Evolutionary conservation across 2,797 vertebrate species (phyloP), one percentile per base, ranked within the genome.

Genomic region (Cyclopterus lumpus): DNA sequence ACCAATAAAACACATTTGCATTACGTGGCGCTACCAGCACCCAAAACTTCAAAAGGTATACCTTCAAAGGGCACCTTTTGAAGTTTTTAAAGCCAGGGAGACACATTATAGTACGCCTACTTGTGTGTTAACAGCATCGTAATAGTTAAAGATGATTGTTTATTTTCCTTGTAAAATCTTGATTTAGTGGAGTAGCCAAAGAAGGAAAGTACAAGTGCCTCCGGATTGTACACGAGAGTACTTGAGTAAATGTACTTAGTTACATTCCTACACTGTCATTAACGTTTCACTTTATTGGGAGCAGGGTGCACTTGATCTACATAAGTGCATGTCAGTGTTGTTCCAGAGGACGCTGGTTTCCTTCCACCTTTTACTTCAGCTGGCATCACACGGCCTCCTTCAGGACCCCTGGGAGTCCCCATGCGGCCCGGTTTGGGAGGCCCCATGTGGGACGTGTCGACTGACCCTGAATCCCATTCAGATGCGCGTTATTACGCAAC

Each of bases 401-500:
- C 11, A 8, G 54, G 64, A 77, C 51, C 36, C 15, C 46, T 24
- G 20, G 16, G 46, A 12, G 58, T 38, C 67, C 69, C 44, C 34
- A 16, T 34, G 46, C 32, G 42, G 44, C 59, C 75, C 28, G 1
- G 26, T 60, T 70, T 85, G 82, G 75, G 69, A 74, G 60, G 46
- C 34, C 16, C 32, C 4, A 16, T 30, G 42, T 30, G 26, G 46
- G 80, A 54, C 71, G 60, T 60, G 63, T 54, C n/a, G 70, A 51
- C 54, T 49, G 80, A 84, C 73, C 71, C 75, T 40, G 54, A 83
- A 71, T 77, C 80, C 67, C 71, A 61, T 42, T 84, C 71, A 84
- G 80, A 64, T 66, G 15, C 55, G 68, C 40, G 63, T 65, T 73
- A 67, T 92, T 88, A 82, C 55, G 79, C 49, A 92, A 89, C 81